Conservation (phyloP, 2,888 invertebrate genomes). For the Globia sparganii region DNA sequence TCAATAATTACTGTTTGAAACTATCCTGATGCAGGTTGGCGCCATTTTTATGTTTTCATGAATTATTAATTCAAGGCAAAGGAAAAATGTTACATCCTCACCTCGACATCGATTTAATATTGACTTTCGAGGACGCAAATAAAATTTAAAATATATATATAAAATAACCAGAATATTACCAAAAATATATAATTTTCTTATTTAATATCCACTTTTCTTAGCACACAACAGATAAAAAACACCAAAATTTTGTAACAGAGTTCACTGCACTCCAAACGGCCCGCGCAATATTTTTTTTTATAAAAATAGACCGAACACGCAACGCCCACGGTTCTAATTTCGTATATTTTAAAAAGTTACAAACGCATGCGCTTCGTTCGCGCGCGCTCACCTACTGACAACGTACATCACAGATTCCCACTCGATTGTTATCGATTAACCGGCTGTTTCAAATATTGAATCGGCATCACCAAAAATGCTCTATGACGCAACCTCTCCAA, state of each 20-base stretch:
- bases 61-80: conserved; percentile 56
- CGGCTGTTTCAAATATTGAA: conserved; percentile 71
- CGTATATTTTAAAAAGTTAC: conserved; percentile 70
- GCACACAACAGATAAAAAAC: conserved; percentile 56
- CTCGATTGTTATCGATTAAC: conserved; percentile 71
- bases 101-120: conserved; percentile 52
- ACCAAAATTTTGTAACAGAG: conserved; percentile 71
- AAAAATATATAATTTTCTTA: conserved; percentile 22
- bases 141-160: conserved; percentile 12
- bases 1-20: conserved; percentile 11
- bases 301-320: conserved; percentile 78
- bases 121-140: conserved; percentile 23
- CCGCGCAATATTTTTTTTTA: conserved; percentile 73
- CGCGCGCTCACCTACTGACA: conserved; percentile 81
- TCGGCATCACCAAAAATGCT: conserved; percentile 21
- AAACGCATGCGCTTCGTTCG: conserved; percentile 79
- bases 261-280: conserved; percentile 85
- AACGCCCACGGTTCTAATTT: conserved; percentile 75
- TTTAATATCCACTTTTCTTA: conserved; percentile 62
- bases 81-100: conserved; percentile 59
- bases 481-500: conserved; percentile 24
- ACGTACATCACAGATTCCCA: conserved; percentile 68
- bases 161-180: conserved; percentile 36
- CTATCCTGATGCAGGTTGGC: conserved; percentile 23
- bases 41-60: conserved; percentile 37